Percentiles rank a stretch among this genome's conserved stretches.
Conservation (phyloP, 2,888 invertebrate species). For the Heliothis peltigera region DNA sequence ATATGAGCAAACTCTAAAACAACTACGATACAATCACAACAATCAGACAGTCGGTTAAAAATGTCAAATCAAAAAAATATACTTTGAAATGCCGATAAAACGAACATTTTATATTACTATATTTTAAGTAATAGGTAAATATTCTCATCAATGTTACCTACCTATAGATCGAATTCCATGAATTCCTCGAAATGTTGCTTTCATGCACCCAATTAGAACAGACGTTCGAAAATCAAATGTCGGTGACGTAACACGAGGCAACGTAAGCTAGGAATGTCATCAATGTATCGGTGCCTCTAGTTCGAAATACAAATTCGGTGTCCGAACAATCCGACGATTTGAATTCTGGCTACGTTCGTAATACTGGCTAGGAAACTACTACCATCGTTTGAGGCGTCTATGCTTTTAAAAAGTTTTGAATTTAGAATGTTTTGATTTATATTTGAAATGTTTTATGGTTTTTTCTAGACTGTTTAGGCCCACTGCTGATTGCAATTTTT, state of each 20-base stretch:
- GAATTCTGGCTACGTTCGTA: conserved; percentile 41
- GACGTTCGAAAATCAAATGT: background rate
- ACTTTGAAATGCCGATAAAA: too few relatives aligned
- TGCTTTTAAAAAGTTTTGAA: background rate
- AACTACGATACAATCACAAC: too few relatives aligned
- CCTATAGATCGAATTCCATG: too few relatives aligned
- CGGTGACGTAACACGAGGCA: conserved; percentile 21
- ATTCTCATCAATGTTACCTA: too few relatives aligned
- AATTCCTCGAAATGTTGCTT: background rate
- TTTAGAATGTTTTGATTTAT: background rate
- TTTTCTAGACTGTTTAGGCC: background rate
- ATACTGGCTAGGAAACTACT: conserved; percentile 21
- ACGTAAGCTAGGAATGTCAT: conserved; percentile 49
- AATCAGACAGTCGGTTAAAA: too few relatives aligned
- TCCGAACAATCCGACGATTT: conserved; percentile 44
- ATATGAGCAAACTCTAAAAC: too few relatives aligned
- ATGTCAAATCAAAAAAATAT: too few relatives aligned
- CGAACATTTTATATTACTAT: too few relatives aligned
- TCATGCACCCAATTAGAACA: background rate
- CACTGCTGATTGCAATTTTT: background rate
- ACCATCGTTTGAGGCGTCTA: conserved; percentile 14
- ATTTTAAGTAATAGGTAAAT: too few relatives aligned
- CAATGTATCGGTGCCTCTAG: conserved; percentile 28
- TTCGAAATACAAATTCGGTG: conserved; percentile 5
- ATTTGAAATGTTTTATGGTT: background rate